Evolutionary conservation across 2,797 vertebrate species (phyloP).

Genomic region (Anolis apletophallus): DNA sequence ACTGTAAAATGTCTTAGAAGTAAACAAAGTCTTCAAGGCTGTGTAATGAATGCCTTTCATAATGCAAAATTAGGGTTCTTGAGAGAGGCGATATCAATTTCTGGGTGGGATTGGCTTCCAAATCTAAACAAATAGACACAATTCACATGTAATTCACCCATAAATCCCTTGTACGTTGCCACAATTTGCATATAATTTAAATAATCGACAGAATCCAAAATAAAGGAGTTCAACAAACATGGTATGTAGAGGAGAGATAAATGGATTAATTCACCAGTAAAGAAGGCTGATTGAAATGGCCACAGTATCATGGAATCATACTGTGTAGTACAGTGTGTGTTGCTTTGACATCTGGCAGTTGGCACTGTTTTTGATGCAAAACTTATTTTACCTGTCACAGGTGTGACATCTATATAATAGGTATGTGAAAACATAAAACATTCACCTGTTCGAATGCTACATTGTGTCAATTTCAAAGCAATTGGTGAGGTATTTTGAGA

Average conservation of each 20-base stretch:
- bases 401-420: too few species aligned
- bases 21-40: background rate
- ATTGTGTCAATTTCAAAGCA: too few species aligned
- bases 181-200: background rate
- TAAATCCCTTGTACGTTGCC: too few species aligned
- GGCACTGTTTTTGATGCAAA: too few species aligned
- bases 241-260: background rate
- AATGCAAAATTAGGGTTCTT: background rate
- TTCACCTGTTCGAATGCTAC: too few species aligned
- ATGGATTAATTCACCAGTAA: background rate
- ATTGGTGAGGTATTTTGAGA: too few species aligned
- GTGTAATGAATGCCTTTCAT: background rate
- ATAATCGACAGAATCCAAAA: background rate
- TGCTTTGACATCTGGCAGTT: too few species aligned
- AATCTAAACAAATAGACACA: background rate
- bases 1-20: background rate
- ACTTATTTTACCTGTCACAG: too few species aligned
- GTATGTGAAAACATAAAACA: too few species aligned
- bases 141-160: background rate
- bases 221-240: background rate
- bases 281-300: background rate
- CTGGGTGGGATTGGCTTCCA: background rate
- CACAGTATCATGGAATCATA: background rate
- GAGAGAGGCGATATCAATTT: background rate
- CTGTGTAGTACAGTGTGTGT: too few species aligned